Base-by-base conservation (phyloP, 2,113 vertebrate species). In the Prionailurus viverrinus region DNA sequence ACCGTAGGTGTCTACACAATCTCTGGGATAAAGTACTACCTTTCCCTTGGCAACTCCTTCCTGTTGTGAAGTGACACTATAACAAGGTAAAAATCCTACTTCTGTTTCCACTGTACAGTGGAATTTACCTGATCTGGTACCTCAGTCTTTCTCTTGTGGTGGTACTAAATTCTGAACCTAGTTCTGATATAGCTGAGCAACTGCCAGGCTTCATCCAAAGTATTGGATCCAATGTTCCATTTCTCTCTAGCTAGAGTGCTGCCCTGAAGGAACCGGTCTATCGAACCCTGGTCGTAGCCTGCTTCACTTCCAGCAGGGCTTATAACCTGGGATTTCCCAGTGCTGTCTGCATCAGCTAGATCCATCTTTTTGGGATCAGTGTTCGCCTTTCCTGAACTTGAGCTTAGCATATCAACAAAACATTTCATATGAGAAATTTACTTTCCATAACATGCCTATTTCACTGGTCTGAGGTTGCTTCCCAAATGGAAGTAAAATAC, bases 401-500 rank as follows among this genome's bases (percentile, higher is more conserved):
- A 88, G 6, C 9, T 80, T 69, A 51, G 21, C 39, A 92, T 18
- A 31, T 66, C 31, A 89, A 3, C 6, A 73, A 73, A 18, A 61
- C n/a, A 48, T 2, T 89, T 94, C 16, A 91, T 21, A 25, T 14
- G 69, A 63, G n/a, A 84, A 80, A 89, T 66, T 16, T 69, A 36
- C 18, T 27, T 92, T 97, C 48, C 71, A 25, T 61, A 91, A 16
- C 1, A 76, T 10, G 1, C 14, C 31, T 78, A 41, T 19, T 80
- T 63, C 25, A 61, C 33, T 83, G 25, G 25, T 29, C 18, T 71
- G 25, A 69, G 12, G 31, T 63, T 69, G 94, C 55, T 71, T 73
- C 31, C 25, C 74, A 74, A 78, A 78, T 41, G 18, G 87, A 95
- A 97, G 63, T 13, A 90, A 96, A 92, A 55, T 41, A n/a, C 27